Evolutionary conservation across 2,113 vertebrate genomes (phyloP), one percentile per base, ranked within the genome.

Genomic region (Noturus placidus): DNA sequence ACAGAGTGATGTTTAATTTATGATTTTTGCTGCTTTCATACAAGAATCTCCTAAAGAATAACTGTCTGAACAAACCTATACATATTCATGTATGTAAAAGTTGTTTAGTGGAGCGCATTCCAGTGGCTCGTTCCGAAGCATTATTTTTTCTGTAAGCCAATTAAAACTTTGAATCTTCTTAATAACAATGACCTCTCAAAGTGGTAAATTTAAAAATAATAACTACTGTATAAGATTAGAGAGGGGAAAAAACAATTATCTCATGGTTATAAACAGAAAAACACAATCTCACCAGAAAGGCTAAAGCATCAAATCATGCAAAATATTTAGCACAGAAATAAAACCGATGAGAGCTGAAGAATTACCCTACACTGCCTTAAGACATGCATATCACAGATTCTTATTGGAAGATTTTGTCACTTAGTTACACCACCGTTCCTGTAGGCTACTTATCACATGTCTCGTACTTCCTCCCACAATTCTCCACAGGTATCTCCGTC

Each of bases 401-500:
- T 33, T 81, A 9, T 57, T 22, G 2, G 17, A 56, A 22, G n/a
- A 35, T 67, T 74, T 20, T 57, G 52, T 85, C 83, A 22, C 83
- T 85, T 74, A 85, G 83, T 61, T 86, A 78, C 78, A 19, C 30
- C 13, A 30, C 63, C 46, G 3, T 82, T 46, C 4, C 50, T 82
- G 13, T 30, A 81, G 38, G 30, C 56, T 38, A 74, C 54, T 77
- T 30, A 22, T 85, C 52, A 82, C 78, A 30, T 35, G 61, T 63
- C 52, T 52, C 20, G 25, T 88, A 50, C 42, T 81, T 78, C 46
- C 54, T 82, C 70, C 65, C 79, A 84, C 38, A 57, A 88, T 42
- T 87, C 59, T 81, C 89, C 59, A 8, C 93, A 99, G 98, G 97
- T 5, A 95, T 99, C 84, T 98, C 98, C 0, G 97, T 99, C 82